Evolutionary conservation across 2,113 vertebrate genomes (phyloP), one percentile per base, ranked within the genome.

Genomic region (Amphiprion percula): DNA sequence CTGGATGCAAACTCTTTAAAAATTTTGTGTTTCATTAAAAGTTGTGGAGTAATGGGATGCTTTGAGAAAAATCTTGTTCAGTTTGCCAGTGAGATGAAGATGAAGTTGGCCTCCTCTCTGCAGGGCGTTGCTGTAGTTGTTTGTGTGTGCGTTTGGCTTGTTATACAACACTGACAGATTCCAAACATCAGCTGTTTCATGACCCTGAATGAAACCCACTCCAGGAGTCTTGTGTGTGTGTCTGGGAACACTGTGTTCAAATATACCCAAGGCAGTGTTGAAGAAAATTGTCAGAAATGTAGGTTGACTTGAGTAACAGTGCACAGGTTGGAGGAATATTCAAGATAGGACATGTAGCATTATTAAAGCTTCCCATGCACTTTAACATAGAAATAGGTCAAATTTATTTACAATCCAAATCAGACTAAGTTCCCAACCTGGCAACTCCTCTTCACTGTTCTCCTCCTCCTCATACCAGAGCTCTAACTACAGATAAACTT

Each of bases 111-210:
- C 10, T 41, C 4, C 24, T 46, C 2, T 55, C 55, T 63, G 37
- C 54, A 12, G 30, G 55, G 15, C 30, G 14, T 54, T 0, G 30
- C 1, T 44, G 41, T 1, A 19, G 12, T 28, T 76, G 83, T 77
- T 54, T 37, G 63, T 71, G 77, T 53, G 26, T 41, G 21, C 10
- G 4, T 16, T 68, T 19, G 33, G 59, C 64, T 37, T 0, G 75
- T 90, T 77, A 83, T n/a, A 30, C 67, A 79, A 79, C 72, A 63
- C 62, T 15, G 5, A 41, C 69, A 63, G 16, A 76, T 73, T 83
- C 66, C 77, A 67, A 24, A 72, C 67, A 44, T 80, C 68, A 77
- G 70, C 86, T 82, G 80, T 58, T 87, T 47, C 26, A 1, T 39
- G 52, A 67, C 44, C 54, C 44, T 6, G 47, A 73, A 66, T 6